Percentiles rank a stretch among this genome's conserved stretches.
phyloP scores from a whole-genome alignment of 2,888 invertebrate genomes.

The Tetragonula carbonaria region DNA sequence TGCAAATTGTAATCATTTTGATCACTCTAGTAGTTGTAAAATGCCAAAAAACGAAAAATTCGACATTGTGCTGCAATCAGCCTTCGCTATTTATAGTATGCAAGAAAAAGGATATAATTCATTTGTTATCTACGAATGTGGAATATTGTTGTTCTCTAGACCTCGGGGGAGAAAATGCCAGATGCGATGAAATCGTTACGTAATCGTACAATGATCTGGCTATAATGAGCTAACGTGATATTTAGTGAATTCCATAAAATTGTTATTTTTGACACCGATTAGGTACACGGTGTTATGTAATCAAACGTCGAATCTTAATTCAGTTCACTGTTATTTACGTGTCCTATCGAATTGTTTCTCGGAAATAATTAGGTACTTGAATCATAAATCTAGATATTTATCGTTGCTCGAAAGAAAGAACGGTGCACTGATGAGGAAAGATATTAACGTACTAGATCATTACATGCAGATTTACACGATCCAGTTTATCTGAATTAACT shows the following conservation, averaged over 20 bases:
- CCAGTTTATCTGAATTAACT: not conserved
- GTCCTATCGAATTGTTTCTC: constrained; percentile 3
- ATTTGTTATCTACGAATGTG: constrained; percentile 29
- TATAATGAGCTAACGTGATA: constrained; percentile 24
- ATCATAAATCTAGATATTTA: not conserved
- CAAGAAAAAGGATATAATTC: constrained; percentile 53
- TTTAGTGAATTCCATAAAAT: constrained; percentile 37
- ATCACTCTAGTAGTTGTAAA: not conserved
- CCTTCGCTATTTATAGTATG: constrained; percentile 27
- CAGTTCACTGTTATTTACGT: not conserved
- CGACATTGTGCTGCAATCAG: constrained; percentile 24
- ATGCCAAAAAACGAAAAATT: constrained; percentile 3
- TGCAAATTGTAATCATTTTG: no score
- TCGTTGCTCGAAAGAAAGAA: not conserved
- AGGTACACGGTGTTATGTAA: not conserved
- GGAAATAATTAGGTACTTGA: not conserved
- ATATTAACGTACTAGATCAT: not conserved
- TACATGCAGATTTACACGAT: not conserved
- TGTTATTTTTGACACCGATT: constrained; percentile 17
- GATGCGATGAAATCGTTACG: constrained; percentile 26
- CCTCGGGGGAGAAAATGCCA: constrained; percentile 23
- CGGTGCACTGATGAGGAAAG: not conserved
- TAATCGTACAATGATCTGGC: constrained; percentile 25
- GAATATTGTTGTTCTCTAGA: constrained; percentile 15
- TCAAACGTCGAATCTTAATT: not conserved